Base-by-base conservation (phyloP, 1,140 invertebrate genomes). In the Zaprionus camerounensis region DNA sequence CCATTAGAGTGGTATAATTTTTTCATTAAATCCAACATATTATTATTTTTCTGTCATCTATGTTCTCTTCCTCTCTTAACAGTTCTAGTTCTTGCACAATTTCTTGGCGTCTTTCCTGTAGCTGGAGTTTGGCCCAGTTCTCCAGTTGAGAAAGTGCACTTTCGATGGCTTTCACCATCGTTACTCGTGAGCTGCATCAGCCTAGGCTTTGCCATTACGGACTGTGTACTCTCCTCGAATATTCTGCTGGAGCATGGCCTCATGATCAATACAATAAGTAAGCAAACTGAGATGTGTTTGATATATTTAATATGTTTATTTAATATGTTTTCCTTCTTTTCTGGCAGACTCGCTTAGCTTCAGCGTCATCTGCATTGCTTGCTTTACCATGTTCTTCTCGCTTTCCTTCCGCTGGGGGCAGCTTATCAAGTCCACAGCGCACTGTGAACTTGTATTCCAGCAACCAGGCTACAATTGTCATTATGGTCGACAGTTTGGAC, bases 231-330 rank as follows among this genome's bases (percentile, higher is more conserved):
- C 2, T 80, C 91, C 9, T 80, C 75, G 5, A 81, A 84, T 15
- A 74, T 84, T 17, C 75, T 92, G 6, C 22, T 86, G 0, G 78
- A 90, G 24, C 24, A 78, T 41, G 91, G 91, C 0, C 56, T 92
- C 0, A 92, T 90, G 44, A 72, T 92, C 12, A 84, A 91, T 26
- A 92, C 91, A 17, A 92, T 92, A 67, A 83, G 91, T 83, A 67
- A 79, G 73, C 0, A 41, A n/a, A 41, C 2, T 15, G 5, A 2
- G 15, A 0, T 41, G 41, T 17, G 9, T 2, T 17, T 9, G n/a
- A 17, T n/a, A 9, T 0, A 26, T 49, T 41, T 9, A 9, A 46
- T 3, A 46, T 0, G 11, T n/a, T 3, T 0, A 26, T 49, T 53
- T 17, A 46, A 41, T 24, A 44, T 9, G 4, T 49, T 28, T 12